Percentiles rank a stretch among this genome's conserved stretches.
Evolutionary conservation across 2,113 vertebrate species (phyloP).

Genomic region (Castor canadensis): DNA sequence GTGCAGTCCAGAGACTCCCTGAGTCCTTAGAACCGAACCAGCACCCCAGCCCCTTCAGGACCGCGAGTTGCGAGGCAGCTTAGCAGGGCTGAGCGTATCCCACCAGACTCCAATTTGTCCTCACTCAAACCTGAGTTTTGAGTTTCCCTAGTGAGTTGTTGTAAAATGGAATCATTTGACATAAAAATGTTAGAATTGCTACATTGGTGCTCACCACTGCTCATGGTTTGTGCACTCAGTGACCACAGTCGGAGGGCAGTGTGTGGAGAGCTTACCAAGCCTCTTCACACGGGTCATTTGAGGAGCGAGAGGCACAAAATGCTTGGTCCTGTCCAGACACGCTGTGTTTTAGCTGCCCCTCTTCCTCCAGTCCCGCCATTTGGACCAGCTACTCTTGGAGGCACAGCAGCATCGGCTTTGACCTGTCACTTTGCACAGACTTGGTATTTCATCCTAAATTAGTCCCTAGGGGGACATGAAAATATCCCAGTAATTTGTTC

Average conservation of each 20-base stretch:
- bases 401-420: background rate
- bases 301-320: background rate
- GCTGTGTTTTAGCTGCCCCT: too few species aligned
- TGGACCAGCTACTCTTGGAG: background rate
- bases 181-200: background rate
- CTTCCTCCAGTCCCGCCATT: too few species aligned
- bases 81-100: background rate
- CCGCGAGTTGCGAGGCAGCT: background rate
- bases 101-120: background rate
- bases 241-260: too few species aligned
- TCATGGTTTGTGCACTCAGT: background rate
- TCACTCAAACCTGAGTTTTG: background rate
- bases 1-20: rapidly evolving
- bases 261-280: background rate
- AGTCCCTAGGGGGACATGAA: background rate
- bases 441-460: background rate
- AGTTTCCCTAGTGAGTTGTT: background rate
- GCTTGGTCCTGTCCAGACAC: rapidly evolving
- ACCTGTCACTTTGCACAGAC: background rate
- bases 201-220: background rate
- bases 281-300: background rate
- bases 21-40: background rate
- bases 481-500: slow-evolving; percentile 51
- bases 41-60: too few species aligned
- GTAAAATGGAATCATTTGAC: background rate